phyloP scores from a whole-genome alignment of 2,888 invertebrate genomes.

The Melanostoma mellinum region DNA sequence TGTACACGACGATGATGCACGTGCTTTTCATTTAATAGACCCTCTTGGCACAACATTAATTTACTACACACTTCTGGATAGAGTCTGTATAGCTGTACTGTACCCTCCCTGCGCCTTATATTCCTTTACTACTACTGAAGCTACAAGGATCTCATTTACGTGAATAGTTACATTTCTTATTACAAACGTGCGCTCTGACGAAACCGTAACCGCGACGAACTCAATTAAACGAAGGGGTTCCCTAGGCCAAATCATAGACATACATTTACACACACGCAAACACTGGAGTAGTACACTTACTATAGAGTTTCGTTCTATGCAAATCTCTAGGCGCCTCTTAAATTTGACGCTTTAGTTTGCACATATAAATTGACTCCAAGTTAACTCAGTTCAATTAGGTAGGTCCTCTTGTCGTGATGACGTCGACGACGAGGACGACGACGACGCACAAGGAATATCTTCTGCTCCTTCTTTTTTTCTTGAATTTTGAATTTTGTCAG shows the following conservation, averaged over 20 bases:
- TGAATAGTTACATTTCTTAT: constrained; percentile 46
- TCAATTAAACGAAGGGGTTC: constrained; percentile 28
- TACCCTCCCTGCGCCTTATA: too few relatives aligned
- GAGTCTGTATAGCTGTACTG: constrained; percentile 1
- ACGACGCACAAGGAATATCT: constrained; percentile 19
- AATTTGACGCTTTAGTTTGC: constrained; percentile 65
- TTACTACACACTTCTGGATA: constrained; percentile 15
- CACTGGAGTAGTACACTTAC: constrained; percentile 15
- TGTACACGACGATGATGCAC: constrained; percentile 52
- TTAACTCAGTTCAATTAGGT: constrained; percentile 70
- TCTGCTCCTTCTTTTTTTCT: constrained; percentile 40
- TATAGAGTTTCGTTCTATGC: constrained; percentile 36
- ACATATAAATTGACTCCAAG: constrained; percentile 67
- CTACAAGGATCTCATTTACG: constrained; percentile 51
- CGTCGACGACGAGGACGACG: not conserved
- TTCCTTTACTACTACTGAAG: not conserved
- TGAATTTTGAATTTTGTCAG: constrained; percentile 28
- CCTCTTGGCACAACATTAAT: constrained; percentile 31
- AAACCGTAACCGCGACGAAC: constrained; percentile 11
- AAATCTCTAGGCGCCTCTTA: constrained; percentile 70
- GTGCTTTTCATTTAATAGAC: constrained; percentile 66
- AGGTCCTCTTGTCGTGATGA: constrained; percentile 25
- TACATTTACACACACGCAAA: constrained; percentile 31
- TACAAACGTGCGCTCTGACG: constrained; percentile 21
- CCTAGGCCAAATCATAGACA: constrained; percentile 32